A percentile compares a stretch with the other conserved stretches of the same genome.
Evolutionary conservation across 2,888 invertebrate genomes (phyloP).

Genomic region (Xestobium rufovillosum): DNA sequence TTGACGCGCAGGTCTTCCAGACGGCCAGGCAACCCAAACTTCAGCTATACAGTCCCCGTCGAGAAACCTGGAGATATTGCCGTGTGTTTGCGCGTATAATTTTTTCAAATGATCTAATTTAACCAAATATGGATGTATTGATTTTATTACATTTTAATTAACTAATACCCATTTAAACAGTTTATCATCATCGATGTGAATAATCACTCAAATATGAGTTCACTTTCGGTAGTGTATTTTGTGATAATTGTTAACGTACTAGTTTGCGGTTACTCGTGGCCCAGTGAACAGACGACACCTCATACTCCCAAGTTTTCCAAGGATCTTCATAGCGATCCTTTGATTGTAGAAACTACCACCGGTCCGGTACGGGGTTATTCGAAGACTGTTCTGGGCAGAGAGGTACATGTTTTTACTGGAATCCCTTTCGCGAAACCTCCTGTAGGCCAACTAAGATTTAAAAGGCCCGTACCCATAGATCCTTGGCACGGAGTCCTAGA

Average conservation of each 20-base stretch:
- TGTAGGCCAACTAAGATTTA: conserved; percentile 75
- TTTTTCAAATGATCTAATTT: too few species aligned
- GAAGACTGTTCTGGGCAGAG: conserved; percentile 72
- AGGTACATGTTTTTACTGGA: conserved; percentile 82
- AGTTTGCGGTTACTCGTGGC: conserved; percentile 40
- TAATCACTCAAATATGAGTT: conserved; percentile 17
- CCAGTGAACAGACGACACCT: conserved; percentile 40
- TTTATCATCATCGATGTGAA: too few species aligned
- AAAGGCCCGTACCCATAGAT: conserved; percentile 76
- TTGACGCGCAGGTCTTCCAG: too few species aligned
- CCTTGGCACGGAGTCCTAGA: conserved; percentile 82
- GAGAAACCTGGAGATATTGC: too few species aligned
- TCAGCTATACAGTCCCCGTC: too few species aligned
- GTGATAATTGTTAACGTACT: conserved; percentile 25
- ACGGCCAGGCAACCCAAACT: too few species aligned
- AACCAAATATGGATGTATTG: too few species aligned
- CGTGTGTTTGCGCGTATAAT: too few species aligned
- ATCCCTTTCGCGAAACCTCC: conserved; percentile 90
- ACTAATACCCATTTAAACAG: too few species aligned
- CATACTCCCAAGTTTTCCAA: conserved; percentile 33
- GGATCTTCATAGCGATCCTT: conserved; percentile 55
- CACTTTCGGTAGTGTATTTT: conserved; percentile 23
- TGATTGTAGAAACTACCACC: conserved; percentile 76
- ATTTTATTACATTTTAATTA: too few species aligned
- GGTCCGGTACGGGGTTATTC: conserved; percentile 75